Evolutionary conservation across 2,888 invertebrate genomes (phyloP).

Genomic region (Gryllus longicercus): DNA sequence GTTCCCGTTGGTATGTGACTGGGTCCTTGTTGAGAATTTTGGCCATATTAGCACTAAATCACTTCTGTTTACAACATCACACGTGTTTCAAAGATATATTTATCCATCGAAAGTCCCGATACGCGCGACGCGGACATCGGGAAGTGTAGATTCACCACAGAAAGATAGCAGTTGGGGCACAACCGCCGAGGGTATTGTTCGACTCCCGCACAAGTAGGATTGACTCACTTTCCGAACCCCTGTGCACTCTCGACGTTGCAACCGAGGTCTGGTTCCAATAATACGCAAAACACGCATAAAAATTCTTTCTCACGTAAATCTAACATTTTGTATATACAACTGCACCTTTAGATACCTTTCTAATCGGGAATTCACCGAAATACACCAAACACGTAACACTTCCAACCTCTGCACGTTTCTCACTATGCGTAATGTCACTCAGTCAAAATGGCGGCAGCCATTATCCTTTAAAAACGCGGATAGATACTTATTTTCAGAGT

Average conservation of each 20-base stretch:
- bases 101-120: slow-evolving; percentile 45
- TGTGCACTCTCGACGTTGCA: slow-evolving; percentile 51
- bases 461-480: slow-evolving; percentile 23
- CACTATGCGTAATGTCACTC: slow-evolving; percentile 34
- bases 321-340: not conserved
- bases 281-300: slow-evolving; percentile 46
- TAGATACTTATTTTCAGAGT: slow-evolving; percentile 7
- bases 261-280: slow-evolving; percentile 48
- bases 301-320: not conserved
- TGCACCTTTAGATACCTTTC: not conserved
- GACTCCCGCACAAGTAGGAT: slow-evolving; percentile 49
- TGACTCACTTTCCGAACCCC: slow-evolving; percentile 50
- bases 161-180: slow-evolving; percentile 44
- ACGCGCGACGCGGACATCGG: slow-evolving; percentile 39
- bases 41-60: slow-evolving; percentile 53
- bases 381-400: not conserved
- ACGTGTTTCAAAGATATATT: slow-evolving; percentile 48
- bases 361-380: slow-evolving; percentile 12
- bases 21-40: slow-evolving; percentile 65
- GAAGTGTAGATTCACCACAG: slow-evolving; percentile 40
- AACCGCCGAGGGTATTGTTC: slow-evolving; percentile 47
- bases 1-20: slow-evolving; percentile 72
- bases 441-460: slow-evolving; percentile 36
- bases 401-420: slow-evolving; percentile 29
- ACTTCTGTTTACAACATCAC: slow-evolving; percentile 43